Percentiles rank a stretch among this genome's conserved stretches.
Conservation (phyloP, 2,888 invertebrate species). For the Phania funesta region DNA sequence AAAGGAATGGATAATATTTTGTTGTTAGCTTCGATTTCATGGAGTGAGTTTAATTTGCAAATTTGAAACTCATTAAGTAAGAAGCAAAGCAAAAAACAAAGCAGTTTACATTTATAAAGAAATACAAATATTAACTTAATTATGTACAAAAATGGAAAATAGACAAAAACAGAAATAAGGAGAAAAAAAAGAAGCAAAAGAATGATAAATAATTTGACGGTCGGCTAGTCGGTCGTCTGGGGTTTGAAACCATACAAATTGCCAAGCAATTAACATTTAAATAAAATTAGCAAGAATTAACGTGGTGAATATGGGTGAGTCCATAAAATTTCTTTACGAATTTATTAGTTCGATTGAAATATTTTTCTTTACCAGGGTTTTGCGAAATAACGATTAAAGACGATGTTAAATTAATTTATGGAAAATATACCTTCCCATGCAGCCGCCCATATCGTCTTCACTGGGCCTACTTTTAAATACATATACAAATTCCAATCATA, state of each 20-base stretch:
- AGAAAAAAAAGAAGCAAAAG: constrained; percentile 11
- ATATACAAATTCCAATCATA: constrained; percentile 53
- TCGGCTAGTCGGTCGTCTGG: constrained; percentile 21
- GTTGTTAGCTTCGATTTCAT: not conserved
- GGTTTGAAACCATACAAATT: constrained; percentile 43
- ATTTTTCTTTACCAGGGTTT: too few relatives aligned
- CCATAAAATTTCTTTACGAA: not conserved
- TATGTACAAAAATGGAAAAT: constrained; percentile 32
- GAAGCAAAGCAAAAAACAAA: constrained; percentile 3
- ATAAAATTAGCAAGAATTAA: constrained; percentile 48
- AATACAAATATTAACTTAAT: constrained; percentile 26
- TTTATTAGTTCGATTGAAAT: too few relatives aligned
- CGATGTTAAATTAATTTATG: not conserved
- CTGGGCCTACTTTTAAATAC: not conserved
- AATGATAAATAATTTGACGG: constrained; percentile 35
- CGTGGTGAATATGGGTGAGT: constrained; percentile 37
- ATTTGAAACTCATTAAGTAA: not conserved
- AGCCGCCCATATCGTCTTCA: not conserved
- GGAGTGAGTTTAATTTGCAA: not conserved
- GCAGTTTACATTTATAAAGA: constrained; percentile 6
- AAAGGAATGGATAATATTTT: not conserved
- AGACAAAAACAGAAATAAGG: not conserved
- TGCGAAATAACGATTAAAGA: too few relatives aligned
- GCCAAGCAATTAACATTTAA: constrained; percentile 61
- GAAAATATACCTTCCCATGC: not conserved